Base-by-base conservation (phyloP, 2,113 vertebrate species). In the Aix galericulata region DNA sequence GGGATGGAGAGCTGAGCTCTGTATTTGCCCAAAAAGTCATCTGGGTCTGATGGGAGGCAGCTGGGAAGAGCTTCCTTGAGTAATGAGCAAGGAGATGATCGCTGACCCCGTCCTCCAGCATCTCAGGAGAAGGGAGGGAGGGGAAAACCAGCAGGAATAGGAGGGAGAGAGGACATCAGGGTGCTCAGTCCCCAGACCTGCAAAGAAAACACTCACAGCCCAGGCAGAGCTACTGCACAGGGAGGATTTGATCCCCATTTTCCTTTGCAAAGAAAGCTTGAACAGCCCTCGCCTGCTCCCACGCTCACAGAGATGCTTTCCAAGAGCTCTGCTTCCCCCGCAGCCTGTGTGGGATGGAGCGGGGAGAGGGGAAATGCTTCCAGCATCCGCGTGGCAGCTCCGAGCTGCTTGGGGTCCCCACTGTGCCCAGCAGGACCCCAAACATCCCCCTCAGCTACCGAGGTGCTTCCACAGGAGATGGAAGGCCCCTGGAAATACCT, bases 271-370 rank as follows among this genome's bases (percentile, higher is more conserved):
- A 27, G 40, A 84, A 88, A 92, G 80, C 16, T 2, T 2, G 1
- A 83, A 36, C 94, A 95, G 80, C 89, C 80, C 44, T 83, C 0
- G 0, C 40, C 55, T 48, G 80, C 90, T 96, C 90, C 93, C 74
- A 88, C 93, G 23, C 74, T n/a, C 2, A 1, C 40, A 1, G 2
- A 95, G 36, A 91, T 32, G 53, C 50, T 90, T 92, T 92, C 92
- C 77, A 92, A 92, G 86, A 92, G 83, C 53, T 94, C 62, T 79
- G 58, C 90, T 95, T 95, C 90, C 77, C 88, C 73, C 85, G 56
- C 73, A 86, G 83, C 48, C 71, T 3, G 0, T 0, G 58, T 95
- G 42, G 84, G 77, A 93, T 53, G 74, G 40, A 93, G 74, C 38
- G 25, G 40, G 3, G 36, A 82, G 73, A 82, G 76, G 44, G 53